Conservation (phyloP, 2,113 vertebrate species). For the Mesocricetus auratus region DNA sequence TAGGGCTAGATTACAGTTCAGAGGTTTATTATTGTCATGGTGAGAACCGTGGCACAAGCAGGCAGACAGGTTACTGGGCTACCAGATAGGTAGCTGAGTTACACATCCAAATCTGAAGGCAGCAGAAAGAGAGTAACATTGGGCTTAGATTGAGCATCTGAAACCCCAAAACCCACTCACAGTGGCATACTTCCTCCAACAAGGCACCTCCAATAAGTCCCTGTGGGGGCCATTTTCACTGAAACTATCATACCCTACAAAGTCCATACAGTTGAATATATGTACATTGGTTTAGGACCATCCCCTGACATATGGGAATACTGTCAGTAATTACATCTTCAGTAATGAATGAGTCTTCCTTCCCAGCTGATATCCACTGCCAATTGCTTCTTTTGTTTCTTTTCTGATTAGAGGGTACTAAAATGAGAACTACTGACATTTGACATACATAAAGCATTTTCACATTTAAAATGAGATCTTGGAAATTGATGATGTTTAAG, state of each 20-base stretch:
- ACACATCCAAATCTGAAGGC: background rate
- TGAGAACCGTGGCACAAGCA: background rate
- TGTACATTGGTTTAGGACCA: background rate
- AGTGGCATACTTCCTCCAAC: background rate
- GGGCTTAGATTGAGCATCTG: background rate
- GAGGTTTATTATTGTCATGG: background rate
- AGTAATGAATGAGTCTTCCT: background rate
- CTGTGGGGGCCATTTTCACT: background rate
- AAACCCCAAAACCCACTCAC: background rate
- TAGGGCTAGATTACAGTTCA: background rate
- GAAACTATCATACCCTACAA: background rate
- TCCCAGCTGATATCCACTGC: too few species aligned
- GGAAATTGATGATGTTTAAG: conserved; percentile 10
- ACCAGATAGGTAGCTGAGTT: background rate
- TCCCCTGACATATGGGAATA: background rate
- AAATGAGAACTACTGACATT: background rate
- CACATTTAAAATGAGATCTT: background rate
- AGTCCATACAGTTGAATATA: too few species aligned
- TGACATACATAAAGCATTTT: background rate
- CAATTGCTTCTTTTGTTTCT: background rate
- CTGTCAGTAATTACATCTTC: background rate
- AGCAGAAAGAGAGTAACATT: background rate
- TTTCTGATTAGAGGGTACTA: background rate
- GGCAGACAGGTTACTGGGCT: background rate
- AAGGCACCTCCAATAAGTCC: background rate